Evolutionary conservation across 2,888 invertebrate genomes (phyloP).

Genomic region (Hermodice carunculata): DNA sequence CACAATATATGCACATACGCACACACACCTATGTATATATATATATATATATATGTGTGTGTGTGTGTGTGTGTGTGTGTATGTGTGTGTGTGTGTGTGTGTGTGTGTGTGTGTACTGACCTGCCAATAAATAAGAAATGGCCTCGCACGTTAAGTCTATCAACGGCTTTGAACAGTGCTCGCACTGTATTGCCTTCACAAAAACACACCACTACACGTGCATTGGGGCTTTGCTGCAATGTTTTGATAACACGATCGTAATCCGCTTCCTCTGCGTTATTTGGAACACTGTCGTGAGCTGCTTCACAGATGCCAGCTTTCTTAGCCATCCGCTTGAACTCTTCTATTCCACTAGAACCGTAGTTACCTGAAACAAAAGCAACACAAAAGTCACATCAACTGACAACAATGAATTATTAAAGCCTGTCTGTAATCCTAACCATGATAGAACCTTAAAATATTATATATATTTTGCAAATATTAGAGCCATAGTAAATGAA

Average conservation of each 20-base stretch:
- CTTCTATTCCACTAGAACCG: slow-evolving; percentile 79
- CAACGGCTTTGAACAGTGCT: slow-evolving; percentile 76
- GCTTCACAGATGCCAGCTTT: slow-evolving; percentile 81
- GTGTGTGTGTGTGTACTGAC: slow-evolving; percentile 67
- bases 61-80: background rate
- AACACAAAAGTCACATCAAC: too few relatives aligned
- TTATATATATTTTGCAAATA: too few relatives aligned
- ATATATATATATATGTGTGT: slow-evolving; percentile 17
- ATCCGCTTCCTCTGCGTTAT: slow-evolving; percentile 74
- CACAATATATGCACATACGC: slow-evolving; percentile 11
- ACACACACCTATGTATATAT: slow-evolving; percentile 23
- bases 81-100: slow-evolving; percentile 6
- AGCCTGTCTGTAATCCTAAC: too few relatives aligned
- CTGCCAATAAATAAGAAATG: slow-evolving; percentile 79
- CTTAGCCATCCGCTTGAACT: slow-evolving; percentile 80
- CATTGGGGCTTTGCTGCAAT: slow-evolving; percentile 74
- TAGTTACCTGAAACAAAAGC: slow-evolving; percentile 17
- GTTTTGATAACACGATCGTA: slow-evolving; percentile 71
- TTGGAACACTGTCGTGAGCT: slow-evolving; percentile 76
- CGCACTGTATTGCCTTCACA: slow-evolving; percentile 83
- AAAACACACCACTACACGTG: slow-evolving; percentile 80
- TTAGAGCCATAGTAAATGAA: too few relatives aligned
- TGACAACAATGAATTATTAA: too few relatives aligned
- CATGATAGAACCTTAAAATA: too few relatives aligned
- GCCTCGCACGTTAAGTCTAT: slow-evolving; percentile 74